Evolutionary conservation across 1,140 invertebrate genomes (phyloP), one percentile per base, ranked within the genome.

Genomic region (Drosophila ercepeae): DNA sequence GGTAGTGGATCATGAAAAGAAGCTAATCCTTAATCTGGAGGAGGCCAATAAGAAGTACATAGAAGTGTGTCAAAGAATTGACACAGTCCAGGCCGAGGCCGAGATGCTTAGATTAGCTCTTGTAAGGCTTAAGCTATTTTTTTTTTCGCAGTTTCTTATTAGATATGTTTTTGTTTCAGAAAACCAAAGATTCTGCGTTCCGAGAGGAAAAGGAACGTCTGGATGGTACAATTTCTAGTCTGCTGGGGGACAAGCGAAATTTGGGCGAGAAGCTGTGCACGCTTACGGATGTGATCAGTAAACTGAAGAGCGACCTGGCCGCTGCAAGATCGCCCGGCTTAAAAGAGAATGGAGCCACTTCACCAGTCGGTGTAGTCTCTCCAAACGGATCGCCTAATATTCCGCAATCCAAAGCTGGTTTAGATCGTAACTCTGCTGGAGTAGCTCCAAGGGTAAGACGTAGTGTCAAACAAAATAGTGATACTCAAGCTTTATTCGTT

Each of bases 211-310:
- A 29, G 5, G 29, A 19, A 0, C 45, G 65, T 3, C 25, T 78
- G 39, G 36, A 63, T 9, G 36, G 9, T 1, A 88, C 77, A 2
- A 71, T 88, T 34, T 54, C 49, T 2, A 75, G 83, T 55, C 51
- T 88, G 0, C 18, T 88, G 7, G 52, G 45, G 1, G 74, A 88
- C 16, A 88, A 88, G 16, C 73, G 74, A 6, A 61, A 68, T 6
- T 41, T 82, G 1, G 77, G 88, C 39, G 82, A 88, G 18, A 78
- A 75, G 9, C 23, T 69, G 1, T 78, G 61, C 39, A 54, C 50
- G 0, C 42, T 75, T 0, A 50, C 44, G 27, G 82, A 82, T 1
- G 78, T 68, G 27, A 11, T 82, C 0, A 6, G 23, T 6, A 82
- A 78, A 27, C 23, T 88, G 7, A 53, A 88, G 21, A 0, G 13